Evolutionary conservation across 2,888 invertebrate genomes (phyloP), one percentile per base, ranked within the genome.

Genomic region (Rhamphomyia laevipes): DNA sequence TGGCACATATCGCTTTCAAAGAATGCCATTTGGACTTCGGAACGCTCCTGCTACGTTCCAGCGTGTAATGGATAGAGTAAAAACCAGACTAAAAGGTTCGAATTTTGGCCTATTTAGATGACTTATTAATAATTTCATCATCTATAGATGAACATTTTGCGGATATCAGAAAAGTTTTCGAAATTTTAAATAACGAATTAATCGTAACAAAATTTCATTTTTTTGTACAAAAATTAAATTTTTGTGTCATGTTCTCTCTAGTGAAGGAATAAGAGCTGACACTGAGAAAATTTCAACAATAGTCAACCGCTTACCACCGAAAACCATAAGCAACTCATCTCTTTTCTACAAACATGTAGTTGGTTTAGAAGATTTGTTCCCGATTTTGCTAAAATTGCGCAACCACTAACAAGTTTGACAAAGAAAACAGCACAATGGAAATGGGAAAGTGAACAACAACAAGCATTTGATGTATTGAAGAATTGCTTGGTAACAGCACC

Each of bases 1-100:
- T 47, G 64, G 64, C 3, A 57, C 59, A 1, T 62, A 56, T 48
- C 46, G 48, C 16, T 67, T 64, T 42, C 50, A 53, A 1, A 45
- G 65, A 37, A 65, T 67, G 64, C 61, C 64, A 0, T 65, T 64
- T 41, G 63, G 64, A 2, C 43, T 64, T 0, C 51, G 58, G 2
- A 63, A 63, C 38, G 63, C 64, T 0, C 62, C 63, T 0, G 58
- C 62, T 0, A 64, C 62, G 0, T 65, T 65, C 37, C 57, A 59
- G 47, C 46, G 56, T 4, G 18, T 64, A 9, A 63, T 64, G 2
- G 62, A 65, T 49, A 49, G 59, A 17, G 51, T 63, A 5, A 53
- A 51, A n/a, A 15, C 54, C 1, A 42, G 47, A 2, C 15, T 64
- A 2, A 50, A 30, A 1, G 51, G 45, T 38, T 38, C 50, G 1